These are phyloP conservation scores for Acanthornis magna DNA, from an alignment of 2,797 vertebrate genomes.

Conservation along the genomic window DNA sequence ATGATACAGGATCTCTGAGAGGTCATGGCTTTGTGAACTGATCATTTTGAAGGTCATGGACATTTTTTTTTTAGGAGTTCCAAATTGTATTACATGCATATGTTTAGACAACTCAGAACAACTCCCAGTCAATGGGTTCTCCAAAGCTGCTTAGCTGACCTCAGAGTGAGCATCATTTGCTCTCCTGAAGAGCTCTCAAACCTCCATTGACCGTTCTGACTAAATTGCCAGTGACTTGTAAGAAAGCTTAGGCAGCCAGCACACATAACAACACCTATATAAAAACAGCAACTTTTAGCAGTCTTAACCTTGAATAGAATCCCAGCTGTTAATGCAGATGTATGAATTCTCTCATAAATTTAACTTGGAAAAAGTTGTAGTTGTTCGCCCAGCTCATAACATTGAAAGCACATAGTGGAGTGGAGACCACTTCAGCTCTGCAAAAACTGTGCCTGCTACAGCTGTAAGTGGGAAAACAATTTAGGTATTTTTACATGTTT, in stretches of 20 bases:
- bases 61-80: rapidly evolving
- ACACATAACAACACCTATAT: neutral
- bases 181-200: neutral
- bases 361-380: neutral
- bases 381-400: neutral
- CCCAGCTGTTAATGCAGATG: neutral
- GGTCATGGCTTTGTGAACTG: neutral
- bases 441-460: neutral
- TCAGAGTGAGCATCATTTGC: neutral
- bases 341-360: neutral
- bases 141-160: neutral
- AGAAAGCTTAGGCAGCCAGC: neutral
- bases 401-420: neutral
- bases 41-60: neutral
- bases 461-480: neutral
- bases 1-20: neutral
- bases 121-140: neutral
- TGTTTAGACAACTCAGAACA: neutral
- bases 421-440: neutral
- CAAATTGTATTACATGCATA: neutral
- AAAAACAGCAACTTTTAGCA: neutral
- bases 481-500: neutral
- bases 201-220: neutral
- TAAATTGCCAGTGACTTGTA: neutral
- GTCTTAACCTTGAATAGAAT: neutral